phyloP scores from a whole-genome alignment of 1,140 invertebrate species.

The Eupeodes corollae region DNA sequence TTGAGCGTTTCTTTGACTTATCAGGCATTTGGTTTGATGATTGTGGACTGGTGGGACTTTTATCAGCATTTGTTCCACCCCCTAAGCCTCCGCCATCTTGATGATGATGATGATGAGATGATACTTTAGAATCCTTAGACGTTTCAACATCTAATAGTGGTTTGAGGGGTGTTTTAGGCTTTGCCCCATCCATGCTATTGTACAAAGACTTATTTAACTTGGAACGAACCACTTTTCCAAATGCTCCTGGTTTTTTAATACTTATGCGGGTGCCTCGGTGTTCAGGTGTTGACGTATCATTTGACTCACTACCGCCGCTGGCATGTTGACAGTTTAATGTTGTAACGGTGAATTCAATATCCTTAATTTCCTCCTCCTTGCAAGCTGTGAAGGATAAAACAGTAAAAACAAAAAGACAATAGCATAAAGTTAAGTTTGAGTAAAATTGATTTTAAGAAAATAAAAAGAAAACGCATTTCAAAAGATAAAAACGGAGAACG shows the following conservation, averaged over 20 bases:
- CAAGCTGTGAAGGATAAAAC: slow-evolving; percentile 13
- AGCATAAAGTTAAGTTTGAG: not conserved
- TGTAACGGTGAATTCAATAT: slow-evolving; percentile 74
- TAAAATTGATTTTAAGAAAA: not conserved
- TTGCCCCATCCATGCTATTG: slow-evolving; percentile 35
- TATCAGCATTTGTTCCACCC: slow-evolving; percentile 9
- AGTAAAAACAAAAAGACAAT: not conserved
- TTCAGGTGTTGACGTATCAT: slow-evolving; percentile 27
- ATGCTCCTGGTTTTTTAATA: slow-evolving; percentile 33
- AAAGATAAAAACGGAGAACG: not conserved
- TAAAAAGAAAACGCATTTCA: not conserved
- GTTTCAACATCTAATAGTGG: slow-evolving; percentile 6
- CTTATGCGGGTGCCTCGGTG: slow-evolving; percentile 29
- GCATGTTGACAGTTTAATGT: slow-evolving; percentile 57
- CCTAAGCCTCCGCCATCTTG: not conserved
- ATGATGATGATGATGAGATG: not conserved
- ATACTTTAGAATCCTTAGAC: slow-evolving; percentile 24
- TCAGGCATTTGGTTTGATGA: slow-evolving; percentile 12
- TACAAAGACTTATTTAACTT: slow-evolving; percentile 35
- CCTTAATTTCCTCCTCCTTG: slow-evolving; percentile 55
- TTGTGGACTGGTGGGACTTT: slow-evolving; percentile 31
- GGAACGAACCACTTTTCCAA: slow-evolving; percentile 32
- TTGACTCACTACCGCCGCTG: slow-evolving; percentile 10
- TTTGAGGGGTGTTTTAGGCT: slow-evolving; percentile 31
- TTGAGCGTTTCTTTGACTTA: slow-evolving; percentile 35